These are phyloP conservation scores for Coluber constrictor DNA, from an alignment of 2,797 vertebrate genomes.

Conservation along the genomic window DNA sequence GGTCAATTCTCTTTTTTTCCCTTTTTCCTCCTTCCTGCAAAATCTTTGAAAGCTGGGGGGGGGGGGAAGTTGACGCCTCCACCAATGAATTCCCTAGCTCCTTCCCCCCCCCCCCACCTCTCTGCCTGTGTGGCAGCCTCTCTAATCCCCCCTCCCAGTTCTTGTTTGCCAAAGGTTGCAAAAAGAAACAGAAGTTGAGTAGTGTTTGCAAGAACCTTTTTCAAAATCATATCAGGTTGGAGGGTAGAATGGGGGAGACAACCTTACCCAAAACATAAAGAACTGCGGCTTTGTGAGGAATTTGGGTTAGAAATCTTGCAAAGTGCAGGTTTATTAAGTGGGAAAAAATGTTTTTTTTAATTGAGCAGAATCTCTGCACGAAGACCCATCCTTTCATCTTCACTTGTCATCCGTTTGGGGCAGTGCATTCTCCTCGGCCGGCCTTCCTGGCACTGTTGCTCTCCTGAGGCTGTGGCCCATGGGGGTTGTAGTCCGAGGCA, in stretches of 20 bases:
- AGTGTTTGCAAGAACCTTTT: not conserved
- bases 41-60: not conserved
- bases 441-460: not conserved
- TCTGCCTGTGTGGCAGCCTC: not conserved
- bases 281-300: not conserved
- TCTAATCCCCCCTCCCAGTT: not conserved
- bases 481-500: not conserved
- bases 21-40: not conserved
- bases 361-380: not conserved
- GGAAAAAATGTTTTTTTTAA: not conserved
- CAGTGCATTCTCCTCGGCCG: accelerated
- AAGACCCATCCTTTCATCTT: not conserved
- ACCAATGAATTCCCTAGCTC: not conserved
- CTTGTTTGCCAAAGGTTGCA: not conserved
- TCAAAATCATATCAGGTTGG: not conserved
- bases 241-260: accelerated
- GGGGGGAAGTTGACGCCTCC: not conserved
- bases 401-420: not conserved
- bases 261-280: not conserved
- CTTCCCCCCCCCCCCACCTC: no score
- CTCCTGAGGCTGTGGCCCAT: not conserved
- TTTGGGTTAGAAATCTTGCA: not conserved
- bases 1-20: not conserved
- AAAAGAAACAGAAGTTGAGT: not conserved
- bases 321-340: not conserved